Base-by-base conservation (phyloP, 2,888 invertebrate genomes). In the Drosophila mulleri region DNA sequence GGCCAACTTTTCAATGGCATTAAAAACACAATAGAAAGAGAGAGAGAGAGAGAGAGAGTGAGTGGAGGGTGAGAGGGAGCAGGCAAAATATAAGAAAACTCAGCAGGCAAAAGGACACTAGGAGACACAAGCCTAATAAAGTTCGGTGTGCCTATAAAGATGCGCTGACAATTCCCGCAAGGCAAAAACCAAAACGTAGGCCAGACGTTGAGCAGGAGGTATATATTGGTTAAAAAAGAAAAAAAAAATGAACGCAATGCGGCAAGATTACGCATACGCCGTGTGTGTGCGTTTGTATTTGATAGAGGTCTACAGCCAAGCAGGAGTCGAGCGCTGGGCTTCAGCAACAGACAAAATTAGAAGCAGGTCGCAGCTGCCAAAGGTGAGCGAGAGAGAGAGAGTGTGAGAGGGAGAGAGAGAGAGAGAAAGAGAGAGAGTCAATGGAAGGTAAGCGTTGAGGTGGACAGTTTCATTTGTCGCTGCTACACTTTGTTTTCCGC, bases 111-210 rank as follows among this genome's bases (percentile, higher is more conserved):
- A 32, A 54, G 61, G 29, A 44, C 52, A 61, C 56, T 11, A 59
- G 66, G 67, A 62, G 63, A 65, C 45, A 8, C 29, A 29, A 29
- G 85, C 72, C 88, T 82, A 88, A 88, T 88, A 85, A 85, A 85
- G 70, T 85, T 83, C 65, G 68, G 62, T 68, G 48, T 60, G 80
- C 70, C 67, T 75, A 85, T 76, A 86, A 86, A 77, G 78, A 86
- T 72, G 86, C 78, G 81, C 68, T 80, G 85, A 88, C 86, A 88
- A 88, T 80, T 81, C 83, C 77, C 88, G 72, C 64, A 65, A 72
- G 84, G 73, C 75, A 53, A 20, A 14, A 32, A 9, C 20, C 39
- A 7, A n/a, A 45, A 20, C 8, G 12, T 18, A 26, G n/a, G 26
- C 23, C 5, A 44, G 20, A 44, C 8, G 26, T 4, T 12, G n/a